These are phyloP conservation scores for Petrocephalus sullivani DNA, from an alignment of 2,797 vertebrate species.

Conservation along the genomic window DNA sequence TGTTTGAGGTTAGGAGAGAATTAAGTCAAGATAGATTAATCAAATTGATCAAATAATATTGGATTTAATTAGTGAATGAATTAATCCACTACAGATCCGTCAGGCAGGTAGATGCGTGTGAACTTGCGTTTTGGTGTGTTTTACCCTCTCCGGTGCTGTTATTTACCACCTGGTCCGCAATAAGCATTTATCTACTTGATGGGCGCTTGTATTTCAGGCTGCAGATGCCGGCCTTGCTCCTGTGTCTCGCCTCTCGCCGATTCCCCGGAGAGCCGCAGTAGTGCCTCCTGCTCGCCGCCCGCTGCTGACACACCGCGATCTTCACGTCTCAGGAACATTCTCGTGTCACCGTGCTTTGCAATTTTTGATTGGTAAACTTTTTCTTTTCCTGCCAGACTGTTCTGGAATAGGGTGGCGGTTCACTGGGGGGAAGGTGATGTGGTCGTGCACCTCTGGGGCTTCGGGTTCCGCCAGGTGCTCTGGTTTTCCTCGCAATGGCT, in stretches of 20 bases:
- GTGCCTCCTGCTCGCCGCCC: background rate
- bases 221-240: background rate
- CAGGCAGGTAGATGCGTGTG: background rate
- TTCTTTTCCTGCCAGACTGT: background rate
- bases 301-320: background rate
- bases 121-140: background rate
- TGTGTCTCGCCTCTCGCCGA: background rate
- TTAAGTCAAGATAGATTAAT: conserved; percentile 7
- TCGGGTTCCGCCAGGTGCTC: background rate
- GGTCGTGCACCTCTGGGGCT: background rate
- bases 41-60: conserved; percentile 15
- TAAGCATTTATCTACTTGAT: background rate
- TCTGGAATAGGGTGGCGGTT: background rate
- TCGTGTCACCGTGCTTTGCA: background rate
- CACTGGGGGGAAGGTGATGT: background rate
- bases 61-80: conserved; percentile 9
- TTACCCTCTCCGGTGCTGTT: background rate
- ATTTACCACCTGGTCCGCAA: background rate
- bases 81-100: background rate
- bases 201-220: background rate
- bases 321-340: background rate
- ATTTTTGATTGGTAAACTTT: background rate
- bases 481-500: no score
- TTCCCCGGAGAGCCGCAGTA: background rate
- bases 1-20: conserved; percentile 6